Conservation (phyloP, 2,797 vertebrate species). For the Bufotes viridis region DNA sequence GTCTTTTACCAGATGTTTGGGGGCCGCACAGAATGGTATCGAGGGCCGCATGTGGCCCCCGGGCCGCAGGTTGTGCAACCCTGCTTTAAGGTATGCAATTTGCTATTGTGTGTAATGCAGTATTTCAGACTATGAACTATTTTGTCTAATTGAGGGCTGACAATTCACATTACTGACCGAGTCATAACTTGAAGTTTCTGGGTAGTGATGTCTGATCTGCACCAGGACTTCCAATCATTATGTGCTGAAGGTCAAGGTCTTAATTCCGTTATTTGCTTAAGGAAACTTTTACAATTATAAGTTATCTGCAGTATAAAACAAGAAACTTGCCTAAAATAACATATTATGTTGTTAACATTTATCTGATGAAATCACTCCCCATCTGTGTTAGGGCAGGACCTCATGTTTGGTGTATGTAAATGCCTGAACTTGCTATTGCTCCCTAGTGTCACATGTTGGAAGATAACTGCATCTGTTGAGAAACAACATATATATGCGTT, state of each 20-base stretch:
- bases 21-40: too few species aligned
- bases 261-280: too few species aligned
- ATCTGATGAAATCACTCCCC: neutral
- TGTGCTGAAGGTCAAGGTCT: too few species aligned
- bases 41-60: too few species aligned
- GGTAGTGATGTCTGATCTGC: too few species aligned
- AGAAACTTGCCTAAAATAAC: neutral
- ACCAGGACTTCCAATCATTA: too few species aligned
- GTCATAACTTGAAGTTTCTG: neutral
- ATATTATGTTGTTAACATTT: neutral
- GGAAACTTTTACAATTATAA: neutral
- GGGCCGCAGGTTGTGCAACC: too few species aligned
- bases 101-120: neutral
- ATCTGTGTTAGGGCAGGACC: neutral
- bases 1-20: too few species aligned
- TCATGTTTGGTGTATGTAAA: neutral
- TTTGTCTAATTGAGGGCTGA: neutral
- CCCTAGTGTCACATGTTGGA: constrained; percentile 13
- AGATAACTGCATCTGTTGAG: constrained; percentile 6
- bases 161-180: neutral
- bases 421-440: constrained; percentile 13
- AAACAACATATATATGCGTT: neutral
- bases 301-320: neutral
- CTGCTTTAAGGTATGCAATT: too few species aligned
- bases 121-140: neutral